Base-by-base conservation (phyloP, 1,140 invertebrate genomes). In the Drosophila kohkoa region DNA sequence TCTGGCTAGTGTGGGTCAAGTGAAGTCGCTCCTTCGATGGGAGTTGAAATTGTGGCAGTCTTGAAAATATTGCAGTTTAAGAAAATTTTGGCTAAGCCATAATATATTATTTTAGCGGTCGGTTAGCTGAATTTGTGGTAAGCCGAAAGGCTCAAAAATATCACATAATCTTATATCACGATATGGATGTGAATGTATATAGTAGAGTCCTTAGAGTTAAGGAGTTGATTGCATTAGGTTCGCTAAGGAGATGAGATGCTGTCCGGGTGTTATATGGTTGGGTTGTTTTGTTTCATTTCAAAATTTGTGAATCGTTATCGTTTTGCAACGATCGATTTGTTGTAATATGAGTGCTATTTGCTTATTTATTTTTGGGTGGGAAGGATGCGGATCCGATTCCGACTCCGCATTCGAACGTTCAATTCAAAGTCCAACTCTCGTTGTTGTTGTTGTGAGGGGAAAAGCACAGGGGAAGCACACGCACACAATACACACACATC, bases 401-500 rank as follows among this genome's bases (percentile, higher is more conserved):
- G 41, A 59, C 16, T 54, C n/a, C 41, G 13, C 41, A 43, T 43
- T 13, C 41, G 41, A 43, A 43, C n/a, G 41, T 43, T 43, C 41
- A 4, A 43, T 43, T 43, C 32, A 52, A 20, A 25, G 49, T 57
- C 38, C 65, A 68, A 58, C 57, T 43, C 30, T 60, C 46, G 45
- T 54, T 49, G 38, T 5, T 49, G 38, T 5, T 25, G 25, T 43
- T 32, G 45, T 32, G 11, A 20, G 11, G 25, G 25, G 51, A 5
- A 55, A 41, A 76, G 72, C 76, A 78, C 57, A 51, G 59, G 48
- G 64, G 38, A 62, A 64, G 58, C 55, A 73, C 62, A 69, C 63
- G 35, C 49, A 65, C 41, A 55, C 41, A 52, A 46, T 58, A 41
- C 32, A 35, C 16, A 82, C 72, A 82, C 76, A 87, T 82, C 81